These are phyloP conservation scores for Peromyscus aztecus DNA, from an alignment of 2,797 vertebrate species.

Conservation along the genomic window DNA sequence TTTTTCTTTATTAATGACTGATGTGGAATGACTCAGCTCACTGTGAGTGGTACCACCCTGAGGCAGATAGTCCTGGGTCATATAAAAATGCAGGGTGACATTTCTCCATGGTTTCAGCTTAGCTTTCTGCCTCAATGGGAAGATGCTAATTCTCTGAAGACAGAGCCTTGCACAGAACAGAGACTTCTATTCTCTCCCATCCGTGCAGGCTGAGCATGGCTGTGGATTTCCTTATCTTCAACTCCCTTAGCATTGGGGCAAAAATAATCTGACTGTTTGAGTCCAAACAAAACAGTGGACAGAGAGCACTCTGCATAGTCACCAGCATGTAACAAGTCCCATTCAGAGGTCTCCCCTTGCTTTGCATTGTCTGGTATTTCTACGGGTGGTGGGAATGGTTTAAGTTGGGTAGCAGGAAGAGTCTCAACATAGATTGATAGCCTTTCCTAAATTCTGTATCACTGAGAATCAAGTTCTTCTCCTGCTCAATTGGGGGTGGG, in stretches of 20 bases:
- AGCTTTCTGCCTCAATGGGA: background rate
- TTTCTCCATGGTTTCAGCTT: background rate
- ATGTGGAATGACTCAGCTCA: too few relatives aligned
- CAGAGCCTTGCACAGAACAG: background rate
- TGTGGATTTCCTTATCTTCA: background rate
- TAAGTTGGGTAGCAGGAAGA: background rate
- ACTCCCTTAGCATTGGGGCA: too few relatives aligned
- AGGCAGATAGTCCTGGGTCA: background rate
- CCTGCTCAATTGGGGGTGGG: background rate
- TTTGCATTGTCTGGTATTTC: slow-evolving; percentile 26
- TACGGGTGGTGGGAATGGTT: background rate
- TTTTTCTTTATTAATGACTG: background rate
- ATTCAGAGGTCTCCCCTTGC: background rate
- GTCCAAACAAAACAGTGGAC: background rate
- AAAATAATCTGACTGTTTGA: background rate
- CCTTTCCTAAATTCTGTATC: background rate
- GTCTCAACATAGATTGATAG: background rate
- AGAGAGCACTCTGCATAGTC: background rate
- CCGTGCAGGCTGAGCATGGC: background rate
- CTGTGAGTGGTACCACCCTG: background rate
- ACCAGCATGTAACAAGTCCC: background rate
- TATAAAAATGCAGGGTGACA: background rate
- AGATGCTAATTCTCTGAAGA: background rate
- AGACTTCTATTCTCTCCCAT: background rate
- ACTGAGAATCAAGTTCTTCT: background rate